Conservation (phyloP, 92 coral and sea anemone genomes). For the Ricordea florida region DNA sequence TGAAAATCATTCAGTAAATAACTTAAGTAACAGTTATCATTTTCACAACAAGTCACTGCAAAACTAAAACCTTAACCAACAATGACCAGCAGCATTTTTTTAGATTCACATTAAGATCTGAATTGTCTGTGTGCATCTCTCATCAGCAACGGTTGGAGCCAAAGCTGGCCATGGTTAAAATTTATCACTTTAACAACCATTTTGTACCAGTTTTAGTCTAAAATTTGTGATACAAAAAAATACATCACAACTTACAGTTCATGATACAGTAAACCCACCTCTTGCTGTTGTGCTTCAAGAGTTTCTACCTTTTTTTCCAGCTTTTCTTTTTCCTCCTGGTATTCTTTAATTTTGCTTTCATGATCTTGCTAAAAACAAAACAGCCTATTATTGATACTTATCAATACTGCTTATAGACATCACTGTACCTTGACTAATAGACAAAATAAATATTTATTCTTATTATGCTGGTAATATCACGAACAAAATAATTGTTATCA, state of each 20-base stretch:
- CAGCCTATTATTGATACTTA: too few species aligned
- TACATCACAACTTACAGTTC: background rate
- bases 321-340: slow-evolving; percentile 53
- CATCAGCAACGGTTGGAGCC: too few species aligned
- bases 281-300: slow-evolving; percentile 77
- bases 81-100: background rate
- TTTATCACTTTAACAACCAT: background rate
- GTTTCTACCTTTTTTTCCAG: slow-evolving; percentile 47
- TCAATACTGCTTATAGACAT: too few species aligned
- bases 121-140: too few species aligned
- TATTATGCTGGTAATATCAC: background rate
- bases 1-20: too few species aligned
- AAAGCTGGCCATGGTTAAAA: background rate
- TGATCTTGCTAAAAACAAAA: slow-evolving; percentile 75
- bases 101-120: too few species aligned
- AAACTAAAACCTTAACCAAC: background rate
- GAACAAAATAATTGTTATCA: too few species aligned
- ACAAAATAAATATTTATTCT: background rate
- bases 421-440: too few species aligned
- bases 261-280: slow-evolving; percentile 59
- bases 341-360: slow-evolving; percentile 66
- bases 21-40: too few species aligned
- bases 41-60: too few species aligned
- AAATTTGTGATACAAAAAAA: too few species aligned
- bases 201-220: background rate